Conservation (phyloP, 2,888 invertebrate species). For the Tetramorium bicarinatum region DNA sequence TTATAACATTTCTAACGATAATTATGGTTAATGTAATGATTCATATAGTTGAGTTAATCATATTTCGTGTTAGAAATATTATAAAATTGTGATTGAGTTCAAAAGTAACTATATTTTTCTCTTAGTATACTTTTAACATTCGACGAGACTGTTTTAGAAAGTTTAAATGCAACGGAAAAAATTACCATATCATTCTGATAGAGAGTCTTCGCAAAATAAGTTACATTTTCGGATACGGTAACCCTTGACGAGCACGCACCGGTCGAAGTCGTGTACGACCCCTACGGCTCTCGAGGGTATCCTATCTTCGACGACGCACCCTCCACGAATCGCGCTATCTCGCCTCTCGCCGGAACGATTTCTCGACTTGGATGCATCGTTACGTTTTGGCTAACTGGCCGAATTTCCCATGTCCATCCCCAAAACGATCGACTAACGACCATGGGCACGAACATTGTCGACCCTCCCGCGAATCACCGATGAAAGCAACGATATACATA, state of each 20-base stretch:
- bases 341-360: conserved; percentile 75
- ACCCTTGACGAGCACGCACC: conserved; percentile 72
- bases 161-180: neutral
- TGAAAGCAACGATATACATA: conserved; percentile 68
- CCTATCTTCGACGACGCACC: conserved; percentile 75
- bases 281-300: conserved; percentile 82
- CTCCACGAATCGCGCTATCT: conserved; percentile 71
- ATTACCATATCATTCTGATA: conserved; percentile 11
- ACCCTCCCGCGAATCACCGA: conserved; percentile 67
- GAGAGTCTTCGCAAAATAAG: conserved; percentile 71
- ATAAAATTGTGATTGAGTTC: no score
- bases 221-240: conserved; percentile 74
- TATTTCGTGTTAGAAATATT: no score
- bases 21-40: no score
- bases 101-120: no score
- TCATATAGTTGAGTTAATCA: no score
- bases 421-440: conserved; percentile 81
- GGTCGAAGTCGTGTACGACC: conserved; percentile 75
- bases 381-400: conserved; percentile 81
- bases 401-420: conserved; percentile 79
- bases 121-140: neutral
- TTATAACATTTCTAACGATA: no score
- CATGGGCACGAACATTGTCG: conserved; percentile 74
- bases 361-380: conserved; percentile 81
- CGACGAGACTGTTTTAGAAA: neutral